Evolutionary conservation across 2,797 vertebrate species (phyloP).

Genomic region (Sebastes oblongus): DNA sequence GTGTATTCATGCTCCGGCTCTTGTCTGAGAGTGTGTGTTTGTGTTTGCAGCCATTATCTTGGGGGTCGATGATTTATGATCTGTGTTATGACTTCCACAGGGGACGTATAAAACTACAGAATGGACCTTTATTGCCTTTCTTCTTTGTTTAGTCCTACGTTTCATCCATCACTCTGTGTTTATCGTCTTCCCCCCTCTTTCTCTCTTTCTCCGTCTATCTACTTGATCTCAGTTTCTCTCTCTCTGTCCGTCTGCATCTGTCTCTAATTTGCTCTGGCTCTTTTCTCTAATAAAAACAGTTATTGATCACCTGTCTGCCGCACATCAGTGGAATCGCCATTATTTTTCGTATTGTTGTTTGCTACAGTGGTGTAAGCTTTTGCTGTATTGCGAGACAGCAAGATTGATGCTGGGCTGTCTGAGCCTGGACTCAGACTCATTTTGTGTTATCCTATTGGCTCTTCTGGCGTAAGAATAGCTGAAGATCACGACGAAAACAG

Average conservation of each 20-base stretch:
- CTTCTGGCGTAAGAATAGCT: background rate
- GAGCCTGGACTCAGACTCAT: conserved; percentile 26
- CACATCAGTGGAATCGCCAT: conserved; percentile 53
- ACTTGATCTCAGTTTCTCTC: conserved; percentile 17
- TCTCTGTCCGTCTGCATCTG: conserved; percentile 16
- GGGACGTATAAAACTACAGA: conserved; percentile 78
- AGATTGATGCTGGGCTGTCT: conserved; percentile 42
- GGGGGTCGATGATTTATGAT: conserved; percentile 75
- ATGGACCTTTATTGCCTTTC: conserved; percentile 76
- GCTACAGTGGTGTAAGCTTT: conserved; percentile 19
- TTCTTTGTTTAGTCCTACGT: conserved; percentile 66
- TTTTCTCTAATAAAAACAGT: conserved; percentile 59
- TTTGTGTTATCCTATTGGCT: conserved; percentile 40
- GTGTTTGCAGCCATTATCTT: conserved; percentile 63
- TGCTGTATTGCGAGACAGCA: conserved; percentile 20
- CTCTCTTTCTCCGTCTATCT: background rate
- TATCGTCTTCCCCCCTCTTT: conserved; percentile 6
- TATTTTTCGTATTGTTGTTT: conserved; percentile 50
- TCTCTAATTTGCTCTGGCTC: conserved; percentile 44
- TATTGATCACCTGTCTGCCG: conserved; percentile 69
- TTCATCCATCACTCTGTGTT: conserved; percentile 67
- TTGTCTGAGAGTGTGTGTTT: conserved; percentile 22
- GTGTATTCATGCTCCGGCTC: conserved; percentile 7
- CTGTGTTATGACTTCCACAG: conserved; percentile 65
- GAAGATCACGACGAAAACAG: conserved; percentile 16